Base-by-base conservation (phyloP, 2,797 vertebrate genomes). In the Avahi laniger region DNA sequence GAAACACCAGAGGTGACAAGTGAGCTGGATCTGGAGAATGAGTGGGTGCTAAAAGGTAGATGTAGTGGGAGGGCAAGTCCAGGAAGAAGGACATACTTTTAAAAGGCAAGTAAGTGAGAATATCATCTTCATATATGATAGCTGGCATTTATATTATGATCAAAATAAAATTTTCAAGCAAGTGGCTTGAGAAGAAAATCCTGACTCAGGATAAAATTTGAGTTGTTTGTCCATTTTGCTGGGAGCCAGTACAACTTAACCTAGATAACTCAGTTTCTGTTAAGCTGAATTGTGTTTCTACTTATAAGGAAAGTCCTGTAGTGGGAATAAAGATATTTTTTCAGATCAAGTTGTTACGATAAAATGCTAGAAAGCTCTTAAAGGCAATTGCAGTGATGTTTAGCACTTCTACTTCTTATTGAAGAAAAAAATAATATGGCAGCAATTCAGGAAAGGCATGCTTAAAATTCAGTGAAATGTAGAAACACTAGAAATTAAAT, bases 141-240 rank as follows among this genome's bases (percentile, higher is more conserved):
- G 46, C n/a, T 35, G 72, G 48, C 13, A 67, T 50, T 89, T 91
- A 57, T 90, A 41, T 89, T 95, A 84, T 48, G 82, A 96, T 97
- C 46, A 87, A 48, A 94, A 96, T 76, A 97, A 96, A 95, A 13
- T 70, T 97, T 91, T 41, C 88, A 83, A 90, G 84, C 85, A 92
- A 82, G 82, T 11, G 90, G 5, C 92, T 97, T 94, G 63, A 84
- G 87, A 89, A 93, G 89, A 94, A 69, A 94, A 81, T 50, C 35
- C 96, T 96, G 50, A 97, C 52, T 96, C 54, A 57, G 91, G 82
- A 33, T 89, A 95, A 95, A 92, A 91, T 94, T 96, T 97, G 94
- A 97, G 52, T 72, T 89, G 15, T 93, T 97, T 98, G 91, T 75
- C 91, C 94, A 26, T 97, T 98, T 97, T 97, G 93, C 89, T 96